Conservation (phyloP, 2,113 vertebrate species). For the Catharus fuscescens region DNA sequence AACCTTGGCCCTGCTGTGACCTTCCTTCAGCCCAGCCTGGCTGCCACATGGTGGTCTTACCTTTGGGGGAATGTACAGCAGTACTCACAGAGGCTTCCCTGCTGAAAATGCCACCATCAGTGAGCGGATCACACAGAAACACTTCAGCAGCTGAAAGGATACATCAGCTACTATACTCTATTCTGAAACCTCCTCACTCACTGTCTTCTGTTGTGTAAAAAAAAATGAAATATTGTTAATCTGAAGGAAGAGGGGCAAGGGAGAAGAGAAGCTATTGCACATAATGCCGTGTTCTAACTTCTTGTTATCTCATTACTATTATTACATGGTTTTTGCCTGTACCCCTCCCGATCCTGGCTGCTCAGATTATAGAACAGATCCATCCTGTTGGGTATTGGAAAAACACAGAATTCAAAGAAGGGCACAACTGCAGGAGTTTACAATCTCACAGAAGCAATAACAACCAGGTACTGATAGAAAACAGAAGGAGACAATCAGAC, state of each 20-base stretch:
- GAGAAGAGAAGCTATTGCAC: neutral
- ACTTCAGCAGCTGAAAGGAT: neutral
- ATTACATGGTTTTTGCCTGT: neutral
- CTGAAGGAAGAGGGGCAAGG: neutral
- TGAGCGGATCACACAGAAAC: neutral
- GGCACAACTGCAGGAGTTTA: neutral
- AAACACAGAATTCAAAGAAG: neutral
- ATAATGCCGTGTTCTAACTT: neutral
- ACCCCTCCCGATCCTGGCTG: neutral
- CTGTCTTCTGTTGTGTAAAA: neutral
- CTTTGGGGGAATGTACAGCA: neutral
- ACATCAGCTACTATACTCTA: neutral
- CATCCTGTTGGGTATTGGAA: neutral
- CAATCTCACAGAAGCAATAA: neutral
- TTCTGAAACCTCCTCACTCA: neutral
- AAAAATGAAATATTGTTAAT: neutral
- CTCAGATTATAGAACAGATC: neutral
- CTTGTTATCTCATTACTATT: neutral
- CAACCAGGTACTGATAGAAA: neutral
- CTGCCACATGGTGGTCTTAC: neutral
- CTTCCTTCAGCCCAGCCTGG: neutral
- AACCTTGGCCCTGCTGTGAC: fast-evolving
- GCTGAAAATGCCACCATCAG: neutral
- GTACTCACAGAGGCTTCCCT: neutral
- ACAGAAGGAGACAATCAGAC: neutral